Evolutionary conservation across 2,888 invertebrate species (phyloP).

Genomic region (Drosophila formosana): DNA sequence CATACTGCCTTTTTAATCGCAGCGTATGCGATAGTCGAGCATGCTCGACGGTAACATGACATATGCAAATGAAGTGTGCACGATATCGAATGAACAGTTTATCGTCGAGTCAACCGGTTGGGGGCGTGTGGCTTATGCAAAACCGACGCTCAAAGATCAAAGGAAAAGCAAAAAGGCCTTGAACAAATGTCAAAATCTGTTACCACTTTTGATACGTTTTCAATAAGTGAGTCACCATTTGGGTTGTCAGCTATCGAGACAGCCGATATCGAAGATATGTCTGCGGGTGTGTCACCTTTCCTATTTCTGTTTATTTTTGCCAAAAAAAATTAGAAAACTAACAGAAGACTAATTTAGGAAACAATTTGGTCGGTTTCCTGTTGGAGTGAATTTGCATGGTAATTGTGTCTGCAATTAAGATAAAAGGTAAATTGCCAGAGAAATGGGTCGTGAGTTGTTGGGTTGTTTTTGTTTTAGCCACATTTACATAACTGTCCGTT

Average conservation of each 20-base stretch:
- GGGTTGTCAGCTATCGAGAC: conserved; percentile 7
- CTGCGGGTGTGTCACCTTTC: conserved; percentile 31
- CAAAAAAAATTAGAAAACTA: conserved; percentile 20
- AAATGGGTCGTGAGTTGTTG: conserved; percentile 14
- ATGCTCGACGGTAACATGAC: neutral
- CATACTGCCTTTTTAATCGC: too few relatives aligned
- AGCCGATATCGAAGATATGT: conserved; percentile 5
- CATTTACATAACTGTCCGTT: conserved; percentile 46
- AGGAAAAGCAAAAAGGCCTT: conserved; percentile 48
- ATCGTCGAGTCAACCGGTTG: conserved; percentile 43
- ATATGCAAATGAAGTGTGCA: conserved; percentile 19
- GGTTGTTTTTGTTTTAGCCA: conserved; percentile 7
- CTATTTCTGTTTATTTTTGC: conserved; percentile 26
- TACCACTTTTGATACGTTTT: conserved; percentile 24
- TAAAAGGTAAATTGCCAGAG: conserved; percentile 30
- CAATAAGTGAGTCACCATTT: conserved; percentile 43
- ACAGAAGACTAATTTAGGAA: conserved; percentile 3
- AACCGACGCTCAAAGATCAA: conserved; percentile 40
- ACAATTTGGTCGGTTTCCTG: conserved; percentile 25
- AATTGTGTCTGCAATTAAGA: conserved; percentile 52
- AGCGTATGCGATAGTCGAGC: conserved; percentile 16
- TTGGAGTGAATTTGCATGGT: conserved; percentile 27
- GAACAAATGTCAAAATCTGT: conserved; percentile 54
- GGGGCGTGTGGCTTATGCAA: conserved; percentile 34
- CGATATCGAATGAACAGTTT: conserved; percentile 33